phyloP scores from a whole-genome alignment of 2,888 invertebrate species.

The Tinea semifulvella region DNA sequence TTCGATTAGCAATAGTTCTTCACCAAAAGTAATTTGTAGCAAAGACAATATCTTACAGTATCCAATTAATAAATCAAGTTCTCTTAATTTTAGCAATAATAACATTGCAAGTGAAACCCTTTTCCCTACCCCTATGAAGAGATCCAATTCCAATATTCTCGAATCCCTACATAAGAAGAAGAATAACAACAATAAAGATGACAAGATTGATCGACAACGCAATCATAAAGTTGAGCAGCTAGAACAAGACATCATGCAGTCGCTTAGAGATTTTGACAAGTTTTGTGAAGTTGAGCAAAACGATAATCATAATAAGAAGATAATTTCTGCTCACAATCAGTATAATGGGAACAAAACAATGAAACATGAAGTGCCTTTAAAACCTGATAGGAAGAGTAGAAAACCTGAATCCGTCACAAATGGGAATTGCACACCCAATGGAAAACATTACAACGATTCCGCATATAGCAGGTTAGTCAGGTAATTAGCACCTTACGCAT shows the following conservation, averaged over 20 bases:
- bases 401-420: constrained; percentile 38
- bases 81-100: constrained; percentile 67
- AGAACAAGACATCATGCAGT: constrained; percentile 59
- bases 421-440: constrained; percentile 48
- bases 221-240: constrained; percentile 49
- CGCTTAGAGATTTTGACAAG: constrained; percentile 58
- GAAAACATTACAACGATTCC: constrained; percentile 70
- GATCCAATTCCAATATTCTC: constrained; percentile 60
- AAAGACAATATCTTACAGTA: constrained; percentile 37
- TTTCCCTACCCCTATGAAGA: constrained; percentile 62
- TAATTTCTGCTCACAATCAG: constrained; percentile 25
- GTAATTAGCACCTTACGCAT: too few relatives aligned
- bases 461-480: constrained; percentile 85
- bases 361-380: constrained; percentile 37
- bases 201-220: constrained; percentile 35
- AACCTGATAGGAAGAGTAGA: constrained; percentile 41
- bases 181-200: constrained; percentile 34
- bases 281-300: constrained; percentile 51
- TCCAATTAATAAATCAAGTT: constrained; percentile 56
- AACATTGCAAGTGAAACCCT: constrained; percentile 53
- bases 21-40: constrained; percentile 38
- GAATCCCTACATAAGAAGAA: constrained; percentile 59
- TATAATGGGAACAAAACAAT: constrained; percentile 33
- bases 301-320: constrained; percentile 38
- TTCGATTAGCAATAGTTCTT: constrained; percentile 41